Evolutionary conservation across 2,113 vertebrate species (phyloP).

Genomic region (Fulmarus glacialis): DNA sequence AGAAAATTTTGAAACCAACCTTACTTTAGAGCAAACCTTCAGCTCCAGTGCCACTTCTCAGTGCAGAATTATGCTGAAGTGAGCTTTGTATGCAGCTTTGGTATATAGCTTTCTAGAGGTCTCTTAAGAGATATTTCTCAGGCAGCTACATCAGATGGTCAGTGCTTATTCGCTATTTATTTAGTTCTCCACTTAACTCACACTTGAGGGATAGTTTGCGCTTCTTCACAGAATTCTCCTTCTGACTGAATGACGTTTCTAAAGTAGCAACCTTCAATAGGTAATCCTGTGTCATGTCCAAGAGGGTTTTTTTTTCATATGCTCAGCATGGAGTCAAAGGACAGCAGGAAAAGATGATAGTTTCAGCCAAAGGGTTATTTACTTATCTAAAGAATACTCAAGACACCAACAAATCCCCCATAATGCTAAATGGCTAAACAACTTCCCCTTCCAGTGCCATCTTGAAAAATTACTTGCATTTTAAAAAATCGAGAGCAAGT

Average conservation of each 20-base stretch:
- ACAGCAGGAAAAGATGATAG: fast-evolving
- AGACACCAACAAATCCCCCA: not conserved
- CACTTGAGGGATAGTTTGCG: not conserved
- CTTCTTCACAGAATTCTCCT: not conserved
- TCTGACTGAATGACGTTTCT: not conserved
- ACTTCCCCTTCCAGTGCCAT: not conserved
- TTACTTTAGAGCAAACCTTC: not conserved
- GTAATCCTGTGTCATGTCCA: not conserved
- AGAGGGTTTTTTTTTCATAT: not conserved
- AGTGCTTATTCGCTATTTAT: not conserved
- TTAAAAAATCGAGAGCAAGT: not conserved
- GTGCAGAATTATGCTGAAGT: not conserved
- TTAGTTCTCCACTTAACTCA: not conserved
- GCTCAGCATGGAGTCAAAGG: not conserved
- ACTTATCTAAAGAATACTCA: not conserved
- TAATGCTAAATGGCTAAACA: fast-evolving
- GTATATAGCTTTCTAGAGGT: not conserved
- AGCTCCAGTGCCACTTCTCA: not conserved
- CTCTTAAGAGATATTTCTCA: not conserved
- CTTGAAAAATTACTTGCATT: not conserved
- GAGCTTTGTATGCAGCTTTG: not conserved
- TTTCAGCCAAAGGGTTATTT: not conserved
- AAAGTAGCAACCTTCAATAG: not conserved
- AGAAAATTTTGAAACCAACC: not conserved
- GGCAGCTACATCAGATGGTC: not conserved